Evolutionary conservation across 2,797 vertebrate species (phyloP).

Genomic region (Acrossocheilus wenchowensis): DNA sequence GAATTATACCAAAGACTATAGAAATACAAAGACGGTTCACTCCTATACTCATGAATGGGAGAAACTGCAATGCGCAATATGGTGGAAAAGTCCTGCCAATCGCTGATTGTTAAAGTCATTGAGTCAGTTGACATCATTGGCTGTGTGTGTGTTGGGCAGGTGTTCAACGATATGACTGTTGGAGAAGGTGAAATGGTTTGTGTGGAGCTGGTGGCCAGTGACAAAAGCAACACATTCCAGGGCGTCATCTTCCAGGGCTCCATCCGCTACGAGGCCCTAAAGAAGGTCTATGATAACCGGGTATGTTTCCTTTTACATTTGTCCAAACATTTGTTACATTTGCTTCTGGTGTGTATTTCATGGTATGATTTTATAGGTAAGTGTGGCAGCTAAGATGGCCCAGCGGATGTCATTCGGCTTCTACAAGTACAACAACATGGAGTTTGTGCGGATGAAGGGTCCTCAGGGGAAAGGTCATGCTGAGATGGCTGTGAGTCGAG

Average conservation of each 20-base stretch:
- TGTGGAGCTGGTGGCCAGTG: conserved; percentile 96
- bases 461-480: conserved; percentile 98
- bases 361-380: conserved; percentile 80
- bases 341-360: conserved; percentile 6
- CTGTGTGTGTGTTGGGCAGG: conserved; percentile 73
- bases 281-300: conserved; percentile 98
- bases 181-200: conserved; percentile 99
- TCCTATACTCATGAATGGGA: too few relatives aligned
- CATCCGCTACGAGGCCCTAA: conserved; percentile 96
- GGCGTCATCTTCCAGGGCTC: conserved; percentile 99
- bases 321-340: neutral
- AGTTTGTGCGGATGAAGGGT: conserved; percentile 98
- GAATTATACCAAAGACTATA: neutral
- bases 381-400: conserved; percentile 96
- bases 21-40: too few relatives aligned
- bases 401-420: conserved; percentile 98
- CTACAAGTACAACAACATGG: conserved; percentile 99
- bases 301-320: conserved; percentile 73
- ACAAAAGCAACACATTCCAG: conserved; percentile 95
- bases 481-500: conserved; percentile 96
- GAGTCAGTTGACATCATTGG: neutral
- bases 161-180: conserved; percentile 96
- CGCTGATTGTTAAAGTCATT: neutral
- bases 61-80: too few relatives aligned
- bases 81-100: neutral